Evolutionary conservation across 1,140 invertebrate genomes (phyloP), one percentile per base, ranked within the genome.

Genomic region (Leptinotarsa undecemlineata): DNA sequence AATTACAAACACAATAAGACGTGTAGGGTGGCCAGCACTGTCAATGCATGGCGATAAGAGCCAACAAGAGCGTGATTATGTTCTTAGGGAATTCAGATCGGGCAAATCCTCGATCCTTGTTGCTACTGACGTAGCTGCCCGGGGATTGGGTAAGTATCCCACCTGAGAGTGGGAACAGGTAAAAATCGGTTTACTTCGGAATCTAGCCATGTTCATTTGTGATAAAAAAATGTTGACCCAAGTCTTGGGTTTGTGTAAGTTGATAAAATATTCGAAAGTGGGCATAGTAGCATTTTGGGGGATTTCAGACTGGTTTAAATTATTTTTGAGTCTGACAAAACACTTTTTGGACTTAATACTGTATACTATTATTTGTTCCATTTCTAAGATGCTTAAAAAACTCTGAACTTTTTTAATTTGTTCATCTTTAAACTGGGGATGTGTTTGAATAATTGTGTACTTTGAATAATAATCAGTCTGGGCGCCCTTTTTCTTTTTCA

Each of bases 11-110:
- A 91, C 90, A 83, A 96, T 99, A 85, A 91, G 95, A 82, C 90
- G 93, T 76, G 95, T 94, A 85, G 96, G 96, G 1, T 95, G 94
- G 94, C 90, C 94, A 77, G 92, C 95, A 69, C 91, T 96, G 81
- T 92, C 94, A 85, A 98, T 98, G 90, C 97, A 98, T 85, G 97
- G 97, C 75, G 96, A 99, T 84, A 99, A 99, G 87, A 95, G 95
- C 66, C 97, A 99, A 85, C 93, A 93, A 84, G 96, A 98, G 85
- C 89, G 97, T 86, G 97, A 99, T 88, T 96, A 95, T 90, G 96
- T 97, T 74, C 88, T 98, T 68, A 91, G 92, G 87, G 96, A 98
- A 86, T 99, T 99, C 88, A 92, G 96, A 80, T 90, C 90, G 81
- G 96, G 96, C 77, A 92, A 92, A 85, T 92, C 92, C 71, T 94